Percentiles rank a stretch among this genome's conserved stretches.
Evolutionary conservation across 2,113 vertebrate genomes (phyloP).

Genomic region (Spea bombifrons): DNA sequence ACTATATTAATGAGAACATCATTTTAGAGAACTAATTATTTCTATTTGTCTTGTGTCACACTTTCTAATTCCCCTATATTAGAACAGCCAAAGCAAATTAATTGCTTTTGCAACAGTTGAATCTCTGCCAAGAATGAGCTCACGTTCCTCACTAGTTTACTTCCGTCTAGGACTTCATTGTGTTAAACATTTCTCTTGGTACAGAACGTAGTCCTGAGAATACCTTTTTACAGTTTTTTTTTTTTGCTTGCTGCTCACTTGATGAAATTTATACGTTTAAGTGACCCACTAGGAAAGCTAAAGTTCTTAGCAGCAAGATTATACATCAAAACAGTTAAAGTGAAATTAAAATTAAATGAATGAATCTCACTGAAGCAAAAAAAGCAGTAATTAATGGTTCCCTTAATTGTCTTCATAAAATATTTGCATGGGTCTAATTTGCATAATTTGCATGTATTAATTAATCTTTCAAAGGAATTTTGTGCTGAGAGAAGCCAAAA

Average conservation of each 20-base stretch:
- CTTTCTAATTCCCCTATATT: slow-evolving; percentile 99
- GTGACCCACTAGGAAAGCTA: slow-evolving; percentile 93
- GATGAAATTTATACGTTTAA: slow-evolving; percentile 92
- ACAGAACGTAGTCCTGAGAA: slow-evolving; percentile 74
- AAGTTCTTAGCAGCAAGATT: slow-evolving; percentile 98
- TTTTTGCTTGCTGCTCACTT: slow-evolving; percentile 70
- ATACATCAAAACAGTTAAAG: slow-evolving; percentile 99
- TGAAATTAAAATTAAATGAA: slow-evolving; percentile 99
- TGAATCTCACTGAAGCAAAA: slow-evolving; percentile 99
- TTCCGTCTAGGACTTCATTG: slow-evolving; percentile 81
- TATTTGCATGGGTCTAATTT: slow-evolving; percentile 99
- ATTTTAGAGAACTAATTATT: slow-evolving; percentile 99
- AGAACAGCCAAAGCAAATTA: slow-evolving; percentile 99
- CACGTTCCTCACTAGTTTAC: slow-evolving; percentile 87
- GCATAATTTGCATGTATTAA: slow-evolving; percentile 99
- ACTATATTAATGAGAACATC: slow-evolving; percentile 98
- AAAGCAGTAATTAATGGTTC: slow-evolving; percentile 99
- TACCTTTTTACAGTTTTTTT: slow-evolving; percentile 78
- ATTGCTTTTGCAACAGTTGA: slow-evolving; percentile 99
- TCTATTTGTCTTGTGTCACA: slow-evolving; percentile 99
- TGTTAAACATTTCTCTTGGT: slow-evolving; percentile 86
- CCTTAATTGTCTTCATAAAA: slow-evolving; percentile 99
- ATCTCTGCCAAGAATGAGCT: slow-evolving; percentile 94
- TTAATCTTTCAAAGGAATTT: slow-evolving; percentile 99
- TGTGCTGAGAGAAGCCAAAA: slow-evolving; percentile 99